Evolutionary conservation across 2,113 vertebrate species (phyloP).

Genomic region (Bufo bufo): DNA sequence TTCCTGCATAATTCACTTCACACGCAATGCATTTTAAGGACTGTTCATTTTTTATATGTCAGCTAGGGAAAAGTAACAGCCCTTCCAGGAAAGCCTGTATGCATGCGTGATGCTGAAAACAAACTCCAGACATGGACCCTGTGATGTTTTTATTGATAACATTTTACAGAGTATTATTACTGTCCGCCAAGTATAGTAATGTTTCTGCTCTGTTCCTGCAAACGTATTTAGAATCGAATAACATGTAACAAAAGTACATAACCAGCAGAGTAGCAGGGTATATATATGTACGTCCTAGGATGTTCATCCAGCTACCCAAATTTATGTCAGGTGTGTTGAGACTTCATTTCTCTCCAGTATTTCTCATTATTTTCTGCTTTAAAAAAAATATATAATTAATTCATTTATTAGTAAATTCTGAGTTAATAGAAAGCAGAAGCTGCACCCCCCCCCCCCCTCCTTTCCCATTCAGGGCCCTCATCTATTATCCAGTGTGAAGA

Average conservation of each 20-base stretch:
- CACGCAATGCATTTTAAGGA: background rate
- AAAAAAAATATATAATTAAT: no score
- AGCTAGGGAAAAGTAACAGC: background rate
- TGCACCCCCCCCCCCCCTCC: no score
- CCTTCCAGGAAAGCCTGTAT: background rate
- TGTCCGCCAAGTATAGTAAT: background rate
- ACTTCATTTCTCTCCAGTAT: background rate
- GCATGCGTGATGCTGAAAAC: background rate
- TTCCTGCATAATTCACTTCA: slow-evolving; percentile 9
- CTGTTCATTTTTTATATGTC: background rate
- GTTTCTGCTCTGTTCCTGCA: background rate
- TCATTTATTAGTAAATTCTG: no score
- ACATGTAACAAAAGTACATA: background rate
- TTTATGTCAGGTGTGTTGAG: background rate
- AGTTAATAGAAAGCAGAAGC: no score
- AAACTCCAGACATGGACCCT: slow-evolving; percentile 11
- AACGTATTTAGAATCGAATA: background rate
- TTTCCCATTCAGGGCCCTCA: no score
- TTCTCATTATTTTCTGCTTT: background rate
- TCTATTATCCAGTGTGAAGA: no score
- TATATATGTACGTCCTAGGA: background rate
- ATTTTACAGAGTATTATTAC: background rate
- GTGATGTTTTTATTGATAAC: slow-evolving; percentile 22
- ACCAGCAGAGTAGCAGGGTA: background rate
- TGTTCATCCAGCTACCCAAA: background rate